These are phyloP conservation scores for Siniperca obscura DNA, from an alignment of 2,797 vertebrate genomes.

Conservation along the genomic window DNA sequence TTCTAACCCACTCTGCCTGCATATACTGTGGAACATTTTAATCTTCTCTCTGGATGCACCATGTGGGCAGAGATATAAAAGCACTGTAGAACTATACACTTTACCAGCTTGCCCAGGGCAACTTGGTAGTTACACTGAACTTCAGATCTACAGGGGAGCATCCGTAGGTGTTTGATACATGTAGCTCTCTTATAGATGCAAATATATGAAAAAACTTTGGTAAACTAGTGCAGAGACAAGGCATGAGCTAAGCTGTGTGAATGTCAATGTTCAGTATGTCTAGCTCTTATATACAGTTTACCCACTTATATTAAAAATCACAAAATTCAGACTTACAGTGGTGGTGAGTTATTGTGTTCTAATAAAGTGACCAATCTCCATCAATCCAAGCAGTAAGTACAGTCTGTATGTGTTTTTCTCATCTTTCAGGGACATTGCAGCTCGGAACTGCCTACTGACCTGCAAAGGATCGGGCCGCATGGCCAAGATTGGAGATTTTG, in stretches of 20 bases:
- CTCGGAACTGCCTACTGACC: slow-evolving; percentile 97
- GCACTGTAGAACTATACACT: slow-evolving; percentile 39
- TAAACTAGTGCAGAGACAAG: slow-evolving; percentile 28
- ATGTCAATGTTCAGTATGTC: not conserved
- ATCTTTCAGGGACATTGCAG: slow-evolving; percentile 93
- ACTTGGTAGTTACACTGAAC: slow-evolving; percentile 42
- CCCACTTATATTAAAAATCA: not conserved
- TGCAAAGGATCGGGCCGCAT: slow-evolving; percentile 93
- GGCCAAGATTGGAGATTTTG: slow-evolving; percentile 99
- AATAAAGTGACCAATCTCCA: not conserved
- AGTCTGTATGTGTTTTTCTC: slow-evolving; percentile 12
- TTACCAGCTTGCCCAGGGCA: slow-evolving; percentile 45
- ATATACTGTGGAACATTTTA: slow-evolving; percentile 50
- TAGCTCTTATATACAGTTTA: not conserved
- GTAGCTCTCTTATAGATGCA: slow-evolving; percentile 44
- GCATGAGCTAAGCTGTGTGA: not conserved
- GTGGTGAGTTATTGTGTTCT: not conserved
- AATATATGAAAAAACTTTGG: slow-evolving; percentile 35
- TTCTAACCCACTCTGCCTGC: slow-evolving; percentile 31
- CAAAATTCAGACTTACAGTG: no score
- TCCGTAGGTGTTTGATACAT: slow-evolving; percentile 46
- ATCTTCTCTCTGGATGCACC: slow-evolving; percentile 43
- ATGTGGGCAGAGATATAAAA: slow-evolving; percentile 66
- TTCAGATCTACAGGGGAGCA: slow-evolving; percentile 37
- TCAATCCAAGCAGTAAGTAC: not conserved